These are phyloP conservation scores for Leptonema lineaticorne DNA, from an alignment of 1,140 invertebrate genomes.

Conservation along the genomic window DNA sequence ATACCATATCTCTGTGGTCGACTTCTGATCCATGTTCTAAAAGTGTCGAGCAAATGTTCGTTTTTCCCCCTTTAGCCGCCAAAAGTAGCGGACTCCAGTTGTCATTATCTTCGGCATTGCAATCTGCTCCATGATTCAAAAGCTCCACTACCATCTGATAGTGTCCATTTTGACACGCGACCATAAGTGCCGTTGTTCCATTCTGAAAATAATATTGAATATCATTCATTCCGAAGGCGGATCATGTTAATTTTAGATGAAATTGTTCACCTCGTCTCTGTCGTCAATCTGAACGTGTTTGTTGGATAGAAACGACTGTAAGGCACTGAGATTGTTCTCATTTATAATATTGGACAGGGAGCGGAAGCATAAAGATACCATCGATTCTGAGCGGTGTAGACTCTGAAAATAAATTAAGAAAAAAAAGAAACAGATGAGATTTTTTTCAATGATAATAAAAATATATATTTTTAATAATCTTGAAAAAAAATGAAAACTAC, in stretches of 20 bases:
- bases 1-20: slow-evolving; percentile 91
- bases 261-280: slow-evolving; percentile 75
- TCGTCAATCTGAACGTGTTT: slow-evolving; percentile 84
- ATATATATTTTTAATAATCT: neutral
- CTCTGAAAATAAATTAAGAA: slow-evolving; percentile 46
- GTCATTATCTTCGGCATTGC: slow-evolving; percentile 89
- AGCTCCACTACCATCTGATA: slow-evolving; percentile 79
- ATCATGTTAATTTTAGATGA: neutral
- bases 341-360: slow-evolving; percentile 76
- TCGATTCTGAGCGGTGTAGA: slow-evolving; percentile 71
- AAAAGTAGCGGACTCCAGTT: slow-evolving; percentile 91
- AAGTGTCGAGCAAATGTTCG: slow-evolving; percentile 78
- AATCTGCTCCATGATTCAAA: slow-evolving; percentile 82
- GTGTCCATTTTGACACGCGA: slow-evolving; percentile 80
- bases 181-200: slow-evolving; percentile 88
- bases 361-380: slow-evolving; percentile 83
- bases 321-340: slow-evolving; percentile 75
- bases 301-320: slow-evolving; percentile 79
- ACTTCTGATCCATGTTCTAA: slow-evolving; percentile 84
- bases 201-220: slow-evolving; percentile 61
- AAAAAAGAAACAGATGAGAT: too few species aligned
- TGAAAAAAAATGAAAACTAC: neutral
- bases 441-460: neutral
- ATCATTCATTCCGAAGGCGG: too few species aligned
- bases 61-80: slow-evolving; percentile 87